Conservation (phyloP, 2,888 invertebrate genomes). For the Sinohyriopsis cumingii region DNA sequence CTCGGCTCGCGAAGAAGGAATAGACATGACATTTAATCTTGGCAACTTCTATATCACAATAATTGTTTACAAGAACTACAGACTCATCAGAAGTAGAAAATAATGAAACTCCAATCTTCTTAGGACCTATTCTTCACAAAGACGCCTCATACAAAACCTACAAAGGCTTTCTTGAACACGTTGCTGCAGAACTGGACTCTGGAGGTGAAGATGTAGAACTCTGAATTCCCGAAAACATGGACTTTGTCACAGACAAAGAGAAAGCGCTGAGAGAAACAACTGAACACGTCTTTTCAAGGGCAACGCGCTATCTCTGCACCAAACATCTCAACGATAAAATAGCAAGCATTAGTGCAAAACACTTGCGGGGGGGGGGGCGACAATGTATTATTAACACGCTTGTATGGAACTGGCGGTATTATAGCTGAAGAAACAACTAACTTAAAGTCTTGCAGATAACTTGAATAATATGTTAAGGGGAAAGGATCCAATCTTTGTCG, state of each 20-base stretch:
- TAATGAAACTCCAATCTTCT: conserved; percentile 11
- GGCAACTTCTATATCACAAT: conserved; percentile 17
- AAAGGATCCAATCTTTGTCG: not conserved
- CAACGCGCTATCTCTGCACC: not conserved
- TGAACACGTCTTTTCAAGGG: not conserved
- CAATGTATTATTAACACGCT: no score
- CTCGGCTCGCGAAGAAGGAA: not conserved
- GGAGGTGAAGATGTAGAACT: not conserved
- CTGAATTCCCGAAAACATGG: not conserved
- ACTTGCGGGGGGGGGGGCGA: not conserved
- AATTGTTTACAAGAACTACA: conserved; percentile 22
- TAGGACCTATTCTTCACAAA: conserved; percentile 17
- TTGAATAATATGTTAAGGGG: not conserved
- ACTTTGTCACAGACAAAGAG: not conserved
- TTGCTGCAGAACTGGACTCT: not conserved
- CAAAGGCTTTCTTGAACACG: not conserved
- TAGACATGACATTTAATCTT: conserved; percentile 24
- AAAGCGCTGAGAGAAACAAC: not conserved
- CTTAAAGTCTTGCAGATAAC: no score
- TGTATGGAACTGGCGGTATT: no score
- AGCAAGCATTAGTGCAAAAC: not conserved
- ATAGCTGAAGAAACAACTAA: no score
- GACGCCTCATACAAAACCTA: conserved; percentile 1
- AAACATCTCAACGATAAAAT: not conserved
- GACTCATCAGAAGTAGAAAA: conserved; percentile 10